These are phyloP conservation scores for Gortyna flavago DNA, from an alignment of 2,888 invertebrate genomes.

Conservation along the genomic window DNA sequence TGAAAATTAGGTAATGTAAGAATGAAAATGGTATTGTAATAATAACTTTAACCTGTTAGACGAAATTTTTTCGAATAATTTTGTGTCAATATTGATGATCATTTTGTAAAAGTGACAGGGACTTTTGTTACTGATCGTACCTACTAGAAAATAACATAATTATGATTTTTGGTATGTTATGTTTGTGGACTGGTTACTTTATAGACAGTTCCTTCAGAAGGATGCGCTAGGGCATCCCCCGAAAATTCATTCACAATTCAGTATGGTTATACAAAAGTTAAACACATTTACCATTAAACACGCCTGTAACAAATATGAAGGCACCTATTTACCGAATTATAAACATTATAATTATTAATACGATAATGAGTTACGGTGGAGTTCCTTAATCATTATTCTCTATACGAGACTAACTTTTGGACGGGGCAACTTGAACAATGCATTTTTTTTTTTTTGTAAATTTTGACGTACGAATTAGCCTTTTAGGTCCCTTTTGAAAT, in stretches of 20 bases:
- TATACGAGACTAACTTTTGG: too few relatives aligned
- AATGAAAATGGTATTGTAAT: neutral
- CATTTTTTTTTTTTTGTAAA: too few relatives aligned
- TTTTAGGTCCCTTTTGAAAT: too few relatives aligned
- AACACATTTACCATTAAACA: too few relatives aligned
- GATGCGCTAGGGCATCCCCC: neutral
- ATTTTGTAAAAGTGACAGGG: neutral
- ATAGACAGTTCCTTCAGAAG: neutral
- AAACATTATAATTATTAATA: too few relatives aligned
- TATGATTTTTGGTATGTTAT: neutral
- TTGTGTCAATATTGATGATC: neutral
- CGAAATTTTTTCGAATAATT: neutral
- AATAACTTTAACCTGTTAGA: neutral
- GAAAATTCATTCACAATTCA: neutral
- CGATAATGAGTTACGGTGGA: too few relatives aligned
- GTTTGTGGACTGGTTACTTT: neutral
- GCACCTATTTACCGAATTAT: too few relatives aligned
- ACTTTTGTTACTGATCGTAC: neutral
- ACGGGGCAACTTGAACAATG: too few relatives aligned
- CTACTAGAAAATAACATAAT: neutral
- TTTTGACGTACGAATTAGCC: too few relatives aligned
- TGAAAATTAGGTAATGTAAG: too few relatives aligned
- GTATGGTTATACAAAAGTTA: neutral
- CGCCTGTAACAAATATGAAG: too few relatives aligned
- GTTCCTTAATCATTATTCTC: too few relatives aligned